Evolutionary conservation across 2,113 vertebrate species (phyloP), one percentile per base, ranked within the genome.

Genomic region (Tichodroma muraria): DNA sequence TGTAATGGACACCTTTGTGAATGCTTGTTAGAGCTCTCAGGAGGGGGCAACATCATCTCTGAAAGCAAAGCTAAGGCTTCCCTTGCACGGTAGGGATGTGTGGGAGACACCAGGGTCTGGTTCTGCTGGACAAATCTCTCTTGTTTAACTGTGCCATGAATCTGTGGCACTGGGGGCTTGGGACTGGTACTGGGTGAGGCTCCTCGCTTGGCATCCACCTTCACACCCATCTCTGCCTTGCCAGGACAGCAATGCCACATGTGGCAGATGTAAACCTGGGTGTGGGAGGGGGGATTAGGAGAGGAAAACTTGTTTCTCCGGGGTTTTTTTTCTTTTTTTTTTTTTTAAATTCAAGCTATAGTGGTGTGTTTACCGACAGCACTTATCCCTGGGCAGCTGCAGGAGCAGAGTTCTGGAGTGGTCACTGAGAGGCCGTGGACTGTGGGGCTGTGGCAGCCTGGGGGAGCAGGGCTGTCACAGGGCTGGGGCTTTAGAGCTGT

Each of bases 361-460:
- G 45, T 12, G 7, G 4, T 35, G 25, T 54, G 10, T 87, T 81
- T 60, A 16, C 28, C 19, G 37, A 9, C 17, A 69, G 45, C 15
- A 4, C 50, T 86, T 56, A 21, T 65, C 24, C 45, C 15, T 0
- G 0, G 50, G 23, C 31, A 61, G 83, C 40, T 52, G 40, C 38
- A 56, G 80, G 37, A 66, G 60, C 33, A 38, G 76, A 70, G 8
- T 24, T 11, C n/a, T 37, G 49, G 57, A 52, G 53, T 2, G 1
- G 61, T 18, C 40, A 6, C 17, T 1, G 4, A 37, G 76, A 4
- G 54, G 6, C 61, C 0, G 0, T 3, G 18, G 50, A 3, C 63
- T 66, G 33, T 63, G 57, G 11, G 72, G 66, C 53, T 3, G 2
- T 50, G 57, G 10, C 1, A 10, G 47, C 82, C 5, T 1, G 3